phyloP scores from a whole-genome alignment of 2,888 invertebrate species.

The Caenorhabditis sp. region DNA sequence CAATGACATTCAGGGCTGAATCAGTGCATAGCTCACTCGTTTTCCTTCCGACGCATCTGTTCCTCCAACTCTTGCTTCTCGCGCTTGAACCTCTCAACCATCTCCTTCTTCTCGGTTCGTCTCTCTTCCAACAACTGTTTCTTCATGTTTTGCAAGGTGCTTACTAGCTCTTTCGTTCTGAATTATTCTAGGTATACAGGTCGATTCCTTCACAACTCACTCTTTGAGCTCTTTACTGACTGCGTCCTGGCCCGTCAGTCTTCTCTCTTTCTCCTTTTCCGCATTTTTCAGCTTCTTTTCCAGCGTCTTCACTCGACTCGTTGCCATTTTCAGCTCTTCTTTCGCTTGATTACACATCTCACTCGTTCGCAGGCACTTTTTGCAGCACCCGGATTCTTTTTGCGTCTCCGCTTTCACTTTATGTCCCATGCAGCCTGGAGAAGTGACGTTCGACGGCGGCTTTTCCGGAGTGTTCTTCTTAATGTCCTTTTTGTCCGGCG shows the following conservation, averaged over 20 bases:
- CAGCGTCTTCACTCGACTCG: not conserved
- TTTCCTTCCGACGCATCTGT: not conserved
- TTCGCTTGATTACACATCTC: constrained; percentile 12
- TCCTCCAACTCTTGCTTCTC: not conserved
- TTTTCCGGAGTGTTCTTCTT: too few species aligned
- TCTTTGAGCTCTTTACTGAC: not conserved
- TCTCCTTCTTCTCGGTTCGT: not conserved
- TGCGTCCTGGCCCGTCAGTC: not conserved
- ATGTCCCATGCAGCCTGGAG: too few species aligned
- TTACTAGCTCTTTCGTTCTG: too few species aligned
- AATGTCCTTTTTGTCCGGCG: too few species aligned
- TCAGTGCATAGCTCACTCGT: not conserved
- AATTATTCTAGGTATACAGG: too few species aligned
- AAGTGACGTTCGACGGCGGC: too few species aligned
- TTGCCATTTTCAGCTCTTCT: constrained; percentile 1
- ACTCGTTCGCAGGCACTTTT: constrained; percentile 14
- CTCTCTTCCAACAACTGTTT: not conserved
- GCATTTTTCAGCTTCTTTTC: constrained; percentile 6
- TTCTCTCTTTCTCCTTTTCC: constrained; percentile 1
- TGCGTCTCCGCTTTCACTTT: too few species aligned
- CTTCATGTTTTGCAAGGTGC: not conserved
- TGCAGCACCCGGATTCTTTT: constrained; percentile 4
- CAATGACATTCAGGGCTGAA: not conserved
- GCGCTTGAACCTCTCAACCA: not conserved
- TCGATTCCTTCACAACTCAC: too few species aligned